Evolutionary conservation across 2,888 invertebrate genomes (phyloP), one percentile per base, ranked within the genome.

Genomic region (Tenthredo scrophulariae): DNA sequence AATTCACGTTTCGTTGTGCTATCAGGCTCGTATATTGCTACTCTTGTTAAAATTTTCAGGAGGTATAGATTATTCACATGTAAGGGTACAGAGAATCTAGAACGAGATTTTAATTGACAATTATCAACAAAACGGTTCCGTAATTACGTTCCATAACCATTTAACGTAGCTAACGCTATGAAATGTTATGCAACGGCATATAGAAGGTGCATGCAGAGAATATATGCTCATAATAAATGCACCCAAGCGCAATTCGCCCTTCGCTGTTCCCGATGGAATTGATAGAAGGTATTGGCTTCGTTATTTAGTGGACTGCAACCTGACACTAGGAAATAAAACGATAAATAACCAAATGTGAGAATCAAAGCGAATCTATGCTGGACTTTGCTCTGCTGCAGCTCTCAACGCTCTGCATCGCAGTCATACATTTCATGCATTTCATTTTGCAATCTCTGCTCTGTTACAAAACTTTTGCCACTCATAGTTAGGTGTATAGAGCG

Each of bases 291-390:
- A 67, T 67, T 67, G 67, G 67, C 33, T 29, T 67, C 15, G 67
- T 67, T 33, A 67, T 67, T 67, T 67, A 67, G 67, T 67, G 18
- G 33, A 67, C 67, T 33, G 33, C 67, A 67, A 33, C 29, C 67
- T 67, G 67, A 67, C 67, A 67, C 67, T 67, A 67, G 67, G 67
- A 67, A 67, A 67, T 67, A 67, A 67, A 67, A 67, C 67, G 67
- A 67, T 67, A 67, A 67, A 67, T 67, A 67, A 67, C 26, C 33
- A 6, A 33, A 29, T 33, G 15, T 18, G 33, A 67, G 65, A 67
- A 33, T 33, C 67, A 67, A 67, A 33, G 67, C 33, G 33, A 67
- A 67, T 67, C 33, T 33, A 67, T 67, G 10, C 22, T 67, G 67
- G 18, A 33, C 67, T 33, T 67, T 33, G 15, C 6, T 67, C 15